Evolutionary conservation across 2,797 vertebrate species (phyloP).

Genomic region (Thaleichthys pacificus): DNA sequence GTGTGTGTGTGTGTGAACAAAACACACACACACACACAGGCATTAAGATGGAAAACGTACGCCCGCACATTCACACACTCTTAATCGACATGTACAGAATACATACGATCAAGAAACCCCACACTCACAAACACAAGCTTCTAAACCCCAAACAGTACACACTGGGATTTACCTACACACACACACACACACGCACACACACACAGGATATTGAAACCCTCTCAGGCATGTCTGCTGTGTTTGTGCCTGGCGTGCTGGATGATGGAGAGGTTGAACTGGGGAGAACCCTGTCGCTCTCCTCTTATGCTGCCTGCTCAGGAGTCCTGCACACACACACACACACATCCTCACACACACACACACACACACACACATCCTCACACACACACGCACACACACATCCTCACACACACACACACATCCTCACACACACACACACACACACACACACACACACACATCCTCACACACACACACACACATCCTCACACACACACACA

Average conservation of each 20-base stretch:
- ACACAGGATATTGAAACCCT: constrained; percentile 70
- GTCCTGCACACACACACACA: constrained; percentile 13
- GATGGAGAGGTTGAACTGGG: constrained; percentile 73
- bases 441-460: constrained; percentile 7
- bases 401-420: constrained; percentile 1
- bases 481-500: constrained; percentile 21
- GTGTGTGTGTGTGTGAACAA: constrained; percentile 5
- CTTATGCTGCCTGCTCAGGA: constrained; percentile 44
- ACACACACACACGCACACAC: neutral
- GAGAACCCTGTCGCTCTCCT: constrained; percentile 56
- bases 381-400: constrained; percentile 27
- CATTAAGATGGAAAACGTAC: no score
- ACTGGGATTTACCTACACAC: neutral
- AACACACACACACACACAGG: no score
- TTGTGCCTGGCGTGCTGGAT: constrained; percentile 63
- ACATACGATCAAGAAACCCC: constrained; percentile 10
- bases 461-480: constrained; percentile 16
- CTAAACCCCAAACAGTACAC: constrained; percentile 48
- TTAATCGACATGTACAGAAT: neutral
- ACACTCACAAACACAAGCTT: constrained; percentile 66
- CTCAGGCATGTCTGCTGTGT: constrained; percentile 67
- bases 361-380: constrained; percentile 7
- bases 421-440: constrained; percentile 26
- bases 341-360: constrained; percentile 31
- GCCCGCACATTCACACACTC: no score